Conservation (phyloP, 2,797 vertebrate species). For the Sebastes goodei region DNA sequence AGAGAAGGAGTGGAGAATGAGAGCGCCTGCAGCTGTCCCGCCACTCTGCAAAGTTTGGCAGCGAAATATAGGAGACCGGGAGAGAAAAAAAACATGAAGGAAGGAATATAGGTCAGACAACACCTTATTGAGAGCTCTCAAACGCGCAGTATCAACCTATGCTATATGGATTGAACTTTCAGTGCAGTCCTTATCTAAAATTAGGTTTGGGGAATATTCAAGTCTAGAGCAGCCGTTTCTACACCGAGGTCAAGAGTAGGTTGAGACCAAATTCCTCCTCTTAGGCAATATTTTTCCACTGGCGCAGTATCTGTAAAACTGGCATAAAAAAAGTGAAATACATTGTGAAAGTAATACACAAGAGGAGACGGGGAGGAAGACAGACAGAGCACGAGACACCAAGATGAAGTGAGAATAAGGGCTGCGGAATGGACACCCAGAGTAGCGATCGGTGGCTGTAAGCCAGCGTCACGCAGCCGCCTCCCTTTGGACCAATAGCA, state of each 20-base stretch:
- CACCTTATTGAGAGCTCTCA: slow-evolving; percentile 55
- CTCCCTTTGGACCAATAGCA: slow-evolving; percentile 35
- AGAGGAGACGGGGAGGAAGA: background rate
- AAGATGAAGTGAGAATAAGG: slow-evolving; percentile 4
- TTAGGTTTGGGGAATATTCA: slow-evolving; percentile 31
- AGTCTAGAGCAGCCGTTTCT: background rate
- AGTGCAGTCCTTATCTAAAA: slow-evolving; percentile 38
- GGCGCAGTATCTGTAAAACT: background rate
- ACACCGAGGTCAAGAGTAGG: background rate
- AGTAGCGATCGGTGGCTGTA: slow-evolving; percentile 13
- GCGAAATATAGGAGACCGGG: slow-evolving; percentile 53
- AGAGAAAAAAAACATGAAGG: slow-evolving; percentile 49
- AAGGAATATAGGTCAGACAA: slow-evolving; percentile 67
- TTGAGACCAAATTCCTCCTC: background rate
- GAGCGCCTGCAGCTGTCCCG: slow-evolving; percentile 78
- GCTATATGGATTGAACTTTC: slow-evolving; percentile 47
- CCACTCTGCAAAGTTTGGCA: slow-evolving; percentile 73
- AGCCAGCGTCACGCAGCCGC: slow-evolving; percentile 31
- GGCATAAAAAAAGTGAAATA: background rate
- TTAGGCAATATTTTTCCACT: background rate
- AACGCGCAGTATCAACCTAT: slow-evolving; percentile 46
- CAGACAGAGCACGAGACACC: background rate
- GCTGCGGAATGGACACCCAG: background rate
- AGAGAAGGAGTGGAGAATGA: slow-evolving; percentile 52
- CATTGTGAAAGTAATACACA: background rate